Evolutionary conservation across 1,140 invertebrate species (phyloP), one percentile per base, ranked within the genome.

Genomic region (Pissodes strobi): DNA sequence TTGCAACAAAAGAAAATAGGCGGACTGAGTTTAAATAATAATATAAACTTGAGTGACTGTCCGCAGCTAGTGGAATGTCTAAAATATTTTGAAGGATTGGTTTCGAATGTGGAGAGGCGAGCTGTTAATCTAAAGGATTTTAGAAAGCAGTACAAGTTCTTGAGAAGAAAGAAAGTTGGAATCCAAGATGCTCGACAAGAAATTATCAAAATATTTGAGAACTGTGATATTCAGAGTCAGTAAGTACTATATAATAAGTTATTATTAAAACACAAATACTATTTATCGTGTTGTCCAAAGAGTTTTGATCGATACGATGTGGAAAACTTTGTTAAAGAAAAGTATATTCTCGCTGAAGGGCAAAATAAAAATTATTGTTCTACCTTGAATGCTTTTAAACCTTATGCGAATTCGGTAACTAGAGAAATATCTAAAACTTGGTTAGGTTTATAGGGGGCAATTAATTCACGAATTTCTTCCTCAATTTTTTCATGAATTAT

Each of bases 71-170:
- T 48, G 19, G 22, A 61, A 17, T 48, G 56, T 64, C 57, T 71
- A 34, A 48, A 39, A 9, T 37, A 64, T n/a, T 66, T 51, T 17
- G 23, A 46, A 27, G 41, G 64, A 48, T 43, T 66, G 3, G 5
- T 69, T 13, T 48, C 64, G 18, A 60, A 38, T 41, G 17, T 67
- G 10, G 64, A 71, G 27, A 55, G 49, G 30, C 56, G 43, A 19
- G 23, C 58, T 12, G 43, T 17, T 2, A 69, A 61, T 43, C 46
- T 60, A 1, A 62, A 58, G 10, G 17, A 56, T 8, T 49, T 71
- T 1, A 13, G 30, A 10, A 69, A 48, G 22, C 64, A 71, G 46
- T 48, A 56, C 13, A 46, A 43, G 18, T 21, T 56, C 39, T 55
- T 70, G 22, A 27, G 12, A 23, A 64, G 41, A 25, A 27, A 49